Evolutionary conservation across 1,140 invertebrate genomes (phyloP), one percentile per base, ranked within the genome.

Genomic region (Polypedilum vanderplanki): DNA sequence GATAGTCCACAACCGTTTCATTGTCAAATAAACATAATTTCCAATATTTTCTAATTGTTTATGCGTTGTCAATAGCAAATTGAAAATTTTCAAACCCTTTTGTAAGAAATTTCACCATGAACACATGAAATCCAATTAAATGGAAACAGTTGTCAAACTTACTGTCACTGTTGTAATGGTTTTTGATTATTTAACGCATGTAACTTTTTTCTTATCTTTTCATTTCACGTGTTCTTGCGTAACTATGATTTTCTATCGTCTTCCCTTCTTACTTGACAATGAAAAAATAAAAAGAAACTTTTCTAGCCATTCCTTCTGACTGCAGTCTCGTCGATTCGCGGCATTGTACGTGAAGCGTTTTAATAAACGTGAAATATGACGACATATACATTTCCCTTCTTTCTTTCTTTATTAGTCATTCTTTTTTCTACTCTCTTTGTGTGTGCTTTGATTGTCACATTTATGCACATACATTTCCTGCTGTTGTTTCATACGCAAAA

Each of bases 381-480:
- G 46, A 57, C 46, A 57, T 57, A n/a, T 57, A 12, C n/a, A 4
- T 57, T 57, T 57, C 10, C 46, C 12, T 57, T 57, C 46, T n/a
- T 57, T n/a, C 46, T n/a, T 12, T n/a, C 46, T 57, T n/a, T n/a
- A n/a, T n/a, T 33, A 33, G 24, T 33, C 24, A 33, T 33, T 33
- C 24, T 33, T 33, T 33, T 33, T 5, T 33, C 24, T 3, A 33
- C 24, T 33, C 5, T 33, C 24, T 33, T 33, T 33, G 24, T 33
- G 5, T 33, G 24, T 33, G 24, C 24, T 33, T 33, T 33, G 24
- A 33, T 46, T 57, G 46, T 57, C 46, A 57, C 46, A 57, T 57
- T 57, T 57, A 57, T 57, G 46, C 46, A 57, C 46, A 57, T 57
- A 57, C 46, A 57, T 57, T 57, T 57, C 46, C 46, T 57, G 46